Evolutionary conservation across 2,113 vertebrate species (phyloP).

Genomic region (Oncorhynchus tshawytscha): DNA sequence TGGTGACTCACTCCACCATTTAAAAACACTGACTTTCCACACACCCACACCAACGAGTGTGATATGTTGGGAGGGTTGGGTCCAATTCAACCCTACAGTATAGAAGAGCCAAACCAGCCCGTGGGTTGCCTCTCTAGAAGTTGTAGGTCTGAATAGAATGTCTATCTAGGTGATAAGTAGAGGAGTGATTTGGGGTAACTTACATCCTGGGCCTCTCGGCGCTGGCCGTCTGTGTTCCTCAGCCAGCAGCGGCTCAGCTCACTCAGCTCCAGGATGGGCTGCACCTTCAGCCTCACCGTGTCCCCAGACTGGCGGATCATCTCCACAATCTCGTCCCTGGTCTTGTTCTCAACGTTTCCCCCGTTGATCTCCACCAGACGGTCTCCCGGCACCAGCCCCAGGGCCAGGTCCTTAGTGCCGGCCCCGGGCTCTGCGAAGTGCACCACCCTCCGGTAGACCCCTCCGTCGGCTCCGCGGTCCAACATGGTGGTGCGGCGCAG

Average conservation of each 20-base stretch:
- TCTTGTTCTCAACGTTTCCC: constrained; percentile 88
- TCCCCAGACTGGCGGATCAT: constrained; percentile 97
- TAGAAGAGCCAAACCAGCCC: background rate
- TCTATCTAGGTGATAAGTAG: background rate
- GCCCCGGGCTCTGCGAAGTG: constrained; percentile 94
- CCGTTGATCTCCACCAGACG: constrained; percentile 94
- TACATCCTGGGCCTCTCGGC: constrained; percentile 54
- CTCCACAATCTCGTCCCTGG: constrained; percentile 94
- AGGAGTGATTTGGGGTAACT: background rate
- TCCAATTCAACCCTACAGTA: background rate
- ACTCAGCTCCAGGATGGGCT: constrained; percentile 91
- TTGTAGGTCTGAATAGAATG: background rate
- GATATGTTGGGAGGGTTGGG: too few species aligned
- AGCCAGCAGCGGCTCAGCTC: constrained; percentile 93
- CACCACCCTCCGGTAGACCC: constrained; percentile 82
- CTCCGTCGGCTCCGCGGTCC: constrained; percentile 83
- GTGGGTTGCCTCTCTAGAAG: background rate
- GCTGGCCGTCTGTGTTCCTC: constrained; percentile 69
- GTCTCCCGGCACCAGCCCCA: constrained; percentile 93
- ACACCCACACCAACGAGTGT: too few species aligned
- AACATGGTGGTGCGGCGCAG: constrained; percentile 90
- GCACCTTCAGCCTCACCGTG: constrained; percentile 88
- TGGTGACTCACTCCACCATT: background rate
- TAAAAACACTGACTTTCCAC: background rate
- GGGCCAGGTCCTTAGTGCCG: constrained; percentile 83